phyloP scores from a whole-genome alignment of 2,113 vertebrate genomes.

The Myrmecophaga tridactyla region DNA sequence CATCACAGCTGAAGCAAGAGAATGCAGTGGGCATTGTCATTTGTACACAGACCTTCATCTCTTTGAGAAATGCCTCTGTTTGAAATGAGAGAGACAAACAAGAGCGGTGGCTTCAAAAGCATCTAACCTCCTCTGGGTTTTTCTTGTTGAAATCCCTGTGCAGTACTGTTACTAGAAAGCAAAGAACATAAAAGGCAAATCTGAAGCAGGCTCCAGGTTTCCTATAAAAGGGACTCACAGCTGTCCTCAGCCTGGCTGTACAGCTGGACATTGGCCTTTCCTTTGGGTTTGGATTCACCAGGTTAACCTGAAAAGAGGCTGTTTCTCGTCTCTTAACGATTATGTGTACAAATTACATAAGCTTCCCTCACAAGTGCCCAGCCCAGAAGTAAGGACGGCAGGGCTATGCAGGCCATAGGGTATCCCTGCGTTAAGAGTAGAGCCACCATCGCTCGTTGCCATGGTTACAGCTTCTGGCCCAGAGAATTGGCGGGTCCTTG shows the following conservation, averaged over 20 bases:
- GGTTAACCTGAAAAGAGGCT: not conserved
- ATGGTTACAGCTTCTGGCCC: not conserved
- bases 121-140: slow-evolving; percentile 3
- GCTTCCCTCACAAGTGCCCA: not conserved
- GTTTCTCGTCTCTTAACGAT: not conserved
- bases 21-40: slow-evolving; percentile 40
- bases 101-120: slow-evolving; percentile 73
- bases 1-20: slow-evolving; percentile 30
- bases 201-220: not conserved
- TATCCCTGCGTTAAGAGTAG: not conserved
- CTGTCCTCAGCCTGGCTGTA: not conserved
- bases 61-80: slow-evolving; percentile 68
- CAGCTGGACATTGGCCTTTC: not conserved
- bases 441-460: not conserved
- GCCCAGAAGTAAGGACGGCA: not conserved
- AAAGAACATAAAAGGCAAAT: not conserved
- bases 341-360: slow-evolving; percentile 1
- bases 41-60: slow-evolving; percentile 52
- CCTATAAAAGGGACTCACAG: not conserved
- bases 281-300: not conserved
- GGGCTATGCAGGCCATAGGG: not conserved
- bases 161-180: not conserved
- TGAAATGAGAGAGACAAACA: slow-evolving; percentile 72
- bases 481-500: not conserved
- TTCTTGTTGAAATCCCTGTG: slow-evolving; percentile 61